Evolutionary conservation across 2,888 invertebrate species (phyloP).

Genomic region (Leptura quadrifasciata): DNA sequence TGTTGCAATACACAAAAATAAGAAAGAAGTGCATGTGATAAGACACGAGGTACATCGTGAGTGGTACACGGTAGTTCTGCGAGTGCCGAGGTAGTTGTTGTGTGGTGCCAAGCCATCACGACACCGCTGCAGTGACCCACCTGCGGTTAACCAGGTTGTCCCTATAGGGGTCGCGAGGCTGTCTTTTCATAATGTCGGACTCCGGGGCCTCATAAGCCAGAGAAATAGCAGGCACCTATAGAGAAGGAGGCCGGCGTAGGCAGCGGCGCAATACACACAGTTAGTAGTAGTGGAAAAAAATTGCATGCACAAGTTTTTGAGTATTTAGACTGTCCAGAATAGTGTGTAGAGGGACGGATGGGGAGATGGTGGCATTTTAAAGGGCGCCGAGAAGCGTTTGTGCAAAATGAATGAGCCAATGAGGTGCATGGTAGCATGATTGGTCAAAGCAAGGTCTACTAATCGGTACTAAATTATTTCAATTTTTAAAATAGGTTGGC

Average conservation of each 20-base stretch:
- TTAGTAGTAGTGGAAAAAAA: slow-evolving; percentile 65
- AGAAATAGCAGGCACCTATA: slow-evolving; percentile 98
- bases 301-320: slow-evolving; percentile 68
- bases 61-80: slow-evolving; percentile 30
- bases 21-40: slow-evolving; percentile 26
- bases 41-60: slow-evolving; percentile 29
- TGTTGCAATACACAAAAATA: slow-evolving; percentile 19
- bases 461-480: slow-evolving; percentile 2
- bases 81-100: slow-evolving; percentile 70
- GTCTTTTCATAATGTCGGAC: slow-evolving; percentile 99
- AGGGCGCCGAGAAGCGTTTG: slow-evolving; percentile 45
- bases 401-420: slow-evolving; percentile 64
- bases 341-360: slow-evolving; percentile 62
- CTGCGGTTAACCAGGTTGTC: slow-evolving; percentile 99
- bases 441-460: slow-evolving; percentile 14
- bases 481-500: neutral
- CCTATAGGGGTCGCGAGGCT: slow-evolving; percentile 97
- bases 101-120: slow-evolving; percentile 72
- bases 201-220: slow-evolving; percentile 99
- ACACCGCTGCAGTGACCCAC: slow-evolving; percentile 77
- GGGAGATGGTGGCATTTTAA: slow-evolving; percentile 39
- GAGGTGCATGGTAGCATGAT: slow-evolving; percentile 52
- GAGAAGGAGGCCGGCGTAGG: slow-evolving; percentile 93
- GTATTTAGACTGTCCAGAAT: slow-evolving; percentile 59
- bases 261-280: slow-evolving; percentile 71